Conservation (phyloP, 2,888 invertebrate species). For the Pseudococcus longispinus region DNA sequence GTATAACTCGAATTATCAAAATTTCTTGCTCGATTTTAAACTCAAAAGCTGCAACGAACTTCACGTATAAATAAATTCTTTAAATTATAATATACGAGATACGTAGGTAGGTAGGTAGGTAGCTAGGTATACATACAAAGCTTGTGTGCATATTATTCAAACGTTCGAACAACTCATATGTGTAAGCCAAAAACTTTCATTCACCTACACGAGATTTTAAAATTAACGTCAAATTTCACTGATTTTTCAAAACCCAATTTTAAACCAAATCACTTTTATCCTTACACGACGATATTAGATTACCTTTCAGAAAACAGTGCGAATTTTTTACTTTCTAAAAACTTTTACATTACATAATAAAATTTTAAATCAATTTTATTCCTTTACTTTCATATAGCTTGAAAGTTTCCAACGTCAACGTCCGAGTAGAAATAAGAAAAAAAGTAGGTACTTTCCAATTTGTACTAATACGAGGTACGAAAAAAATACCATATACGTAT, state of each 20-base stretch:
- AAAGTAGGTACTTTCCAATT: neutral
- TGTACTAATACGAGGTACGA: neutral
- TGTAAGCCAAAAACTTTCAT: neutral
- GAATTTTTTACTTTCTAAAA: neutral
- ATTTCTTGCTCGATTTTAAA: too few relatives aligned
- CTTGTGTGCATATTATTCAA: neutral
- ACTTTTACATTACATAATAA: neutral
- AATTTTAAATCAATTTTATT: neutral
- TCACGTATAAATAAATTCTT: too few relatives aligned
- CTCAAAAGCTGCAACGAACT: too few relatives aligned
- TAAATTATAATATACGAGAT: too few relatives aligned
- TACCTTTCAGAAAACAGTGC: neutral
- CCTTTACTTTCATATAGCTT: neutral
- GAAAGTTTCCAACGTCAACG: neutral
- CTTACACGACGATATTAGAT: neutral
- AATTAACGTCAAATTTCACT: neutral
- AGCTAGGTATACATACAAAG: neutral
- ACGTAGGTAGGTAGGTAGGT: neutral
- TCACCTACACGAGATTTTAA: neutral
- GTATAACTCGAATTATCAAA: too few relatives aligned
- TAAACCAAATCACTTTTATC: neutral
- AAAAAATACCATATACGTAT: too few relatives aligned
- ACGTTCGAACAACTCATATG: neutral
- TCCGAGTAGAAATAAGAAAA: neutral
- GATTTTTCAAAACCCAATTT: neutral